These are phyloP conservation scores for Betta splendens DNA, from an alignment of 2,797 vertebrate genomes.

Conservation along the genomic window DNA sequence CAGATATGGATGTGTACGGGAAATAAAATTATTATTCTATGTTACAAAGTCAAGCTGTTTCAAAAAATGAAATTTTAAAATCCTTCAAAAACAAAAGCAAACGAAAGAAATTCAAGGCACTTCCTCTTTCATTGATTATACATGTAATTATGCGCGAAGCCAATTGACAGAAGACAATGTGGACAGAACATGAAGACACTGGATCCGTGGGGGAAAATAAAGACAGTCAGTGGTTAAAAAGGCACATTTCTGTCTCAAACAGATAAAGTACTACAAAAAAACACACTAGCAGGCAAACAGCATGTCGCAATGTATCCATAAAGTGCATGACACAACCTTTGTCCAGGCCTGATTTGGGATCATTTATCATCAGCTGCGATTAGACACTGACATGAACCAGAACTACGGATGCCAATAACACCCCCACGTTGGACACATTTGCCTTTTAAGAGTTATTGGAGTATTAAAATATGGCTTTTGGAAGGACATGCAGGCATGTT, in stretches of 20 bases:
- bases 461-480: conserved; percentile 65
- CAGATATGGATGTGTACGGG: conserved; percentile 48
- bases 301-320: conserved; percentile 61
- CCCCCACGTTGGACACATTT: not conserved
- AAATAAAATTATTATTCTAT: conserved; percentile 31
- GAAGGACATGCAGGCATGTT: conserved; percentile 1
- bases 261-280: conserved; percentile 29
- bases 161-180: conserved; percentile 21
- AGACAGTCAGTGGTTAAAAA: conserved; percentile 56
- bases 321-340: conserved; percentile 71
- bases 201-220: conserved; percentile 15
- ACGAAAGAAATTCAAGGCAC: conserved; percentile 66
- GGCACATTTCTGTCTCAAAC: conserved; percentile 58
- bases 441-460: conserved; percentile 1
- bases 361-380: conserved; percentile 10
- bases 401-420: too few relatives aligned
- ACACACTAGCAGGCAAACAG: conserved; percentile 6
- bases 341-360: conserved; percentile 28
- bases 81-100: conserved; percentile 19
- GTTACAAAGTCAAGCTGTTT: conserved; percentile 45
- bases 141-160: conserved; percentile 12
- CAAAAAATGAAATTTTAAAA: conserved; percentile 47
- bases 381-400: too few relatives aligned
- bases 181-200: conserved; percentile 14
- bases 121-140: conserved; percentile 36